Percentiles rank a stretch among this genome's conserved stretches.
These are phyloP conservation scores for Cavia porcellus DNA, from an alignment of 2,113 vertebrate genomes.

Conservation along the genomic window DNA sequence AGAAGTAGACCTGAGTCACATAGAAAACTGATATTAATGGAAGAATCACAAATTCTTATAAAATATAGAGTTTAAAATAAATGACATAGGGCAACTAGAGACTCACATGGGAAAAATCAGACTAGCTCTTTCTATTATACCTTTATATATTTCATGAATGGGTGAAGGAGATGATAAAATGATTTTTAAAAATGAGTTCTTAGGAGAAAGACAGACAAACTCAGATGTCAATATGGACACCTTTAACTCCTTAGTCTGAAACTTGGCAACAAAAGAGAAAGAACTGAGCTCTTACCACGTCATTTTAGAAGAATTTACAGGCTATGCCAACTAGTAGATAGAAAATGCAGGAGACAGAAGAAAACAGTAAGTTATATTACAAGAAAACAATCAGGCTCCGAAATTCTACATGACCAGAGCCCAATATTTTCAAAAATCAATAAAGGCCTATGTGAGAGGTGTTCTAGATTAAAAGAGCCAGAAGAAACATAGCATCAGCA, in stretches of 20 bases:
- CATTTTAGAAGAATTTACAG: neutral
- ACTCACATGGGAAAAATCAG: neutral
- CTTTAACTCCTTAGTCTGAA: slow-evolving; percentile 19
- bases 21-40: slow-evolving; percentile 23
- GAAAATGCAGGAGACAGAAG: neutral
- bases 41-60: slow-evolving; percentile 17
- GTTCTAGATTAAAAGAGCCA: neutral
- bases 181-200: neutral
- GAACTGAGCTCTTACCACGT: neutral
- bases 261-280: slow-evolving; percentile 4
- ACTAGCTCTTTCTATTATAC: neutral
- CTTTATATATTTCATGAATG: neutral
- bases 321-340: neutral
- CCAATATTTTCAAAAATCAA: slow-evolving; percentile 18
- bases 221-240: neutral
- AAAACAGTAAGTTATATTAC: neutral
- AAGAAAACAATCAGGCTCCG: neutral
- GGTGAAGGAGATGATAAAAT: neutral
- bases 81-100: neutral
- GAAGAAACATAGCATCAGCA: neutral
- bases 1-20: neutral
- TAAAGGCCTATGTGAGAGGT: neutral
- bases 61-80: slow-evolving; percentile 12
- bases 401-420: neutral
- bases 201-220: neutral